Evolutionary conservation across 2,113 vertebrate genomes (phyloP).

Genomic region (Rhipidura dahli): DNA sequence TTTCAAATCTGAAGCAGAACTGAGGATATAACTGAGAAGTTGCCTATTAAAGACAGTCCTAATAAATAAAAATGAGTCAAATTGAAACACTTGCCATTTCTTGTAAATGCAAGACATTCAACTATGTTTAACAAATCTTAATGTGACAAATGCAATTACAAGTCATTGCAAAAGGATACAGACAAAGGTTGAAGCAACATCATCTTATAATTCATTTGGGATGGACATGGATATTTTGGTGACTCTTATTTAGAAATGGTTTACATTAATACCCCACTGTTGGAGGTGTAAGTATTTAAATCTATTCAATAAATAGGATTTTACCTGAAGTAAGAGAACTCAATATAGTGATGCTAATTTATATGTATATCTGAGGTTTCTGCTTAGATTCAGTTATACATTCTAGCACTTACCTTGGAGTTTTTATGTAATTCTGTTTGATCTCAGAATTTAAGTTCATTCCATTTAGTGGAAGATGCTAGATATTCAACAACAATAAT

Average conservation of each 20-base stretch:
- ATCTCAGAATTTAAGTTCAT: constrained; percentile 20
- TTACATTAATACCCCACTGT: not conserved
- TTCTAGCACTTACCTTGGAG: constrained; percentile 4
- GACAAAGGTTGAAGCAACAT: not conserved
- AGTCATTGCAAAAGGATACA: not conserved
- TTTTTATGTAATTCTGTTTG: constrained; percentile 53
- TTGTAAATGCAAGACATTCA: not conserved
- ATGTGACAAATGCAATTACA: not conserved
- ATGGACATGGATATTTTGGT: not conserved
- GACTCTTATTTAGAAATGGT: not conserved
- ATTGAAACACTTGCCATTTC: not conserved
- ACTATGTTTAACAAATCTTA: not conserved
- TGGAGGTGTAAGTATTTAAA: not conserved
- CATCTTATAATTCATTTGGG: not conserved
- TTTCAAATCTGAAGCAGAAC: not conserved
- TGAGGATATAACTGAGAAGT: not conserved
- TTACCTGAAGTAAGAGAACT: not conserved
- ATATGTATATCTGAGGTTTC: not conserved
- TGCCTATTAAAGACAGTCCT: not conserved
- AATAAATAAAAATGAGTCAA: not conserved
- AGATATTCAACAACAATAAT: constrained; percentile 21
- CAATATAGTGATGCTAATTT: not conserved
- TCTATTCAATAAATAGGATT: not conserved
- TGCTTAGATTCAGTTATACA: not conserved
- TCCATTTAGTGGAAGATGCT: not conserved